phyloP scores from a whole-genome alignment of 2,888 invertebrate genomes.

The Pachycephus smyrnensis region DNA sequence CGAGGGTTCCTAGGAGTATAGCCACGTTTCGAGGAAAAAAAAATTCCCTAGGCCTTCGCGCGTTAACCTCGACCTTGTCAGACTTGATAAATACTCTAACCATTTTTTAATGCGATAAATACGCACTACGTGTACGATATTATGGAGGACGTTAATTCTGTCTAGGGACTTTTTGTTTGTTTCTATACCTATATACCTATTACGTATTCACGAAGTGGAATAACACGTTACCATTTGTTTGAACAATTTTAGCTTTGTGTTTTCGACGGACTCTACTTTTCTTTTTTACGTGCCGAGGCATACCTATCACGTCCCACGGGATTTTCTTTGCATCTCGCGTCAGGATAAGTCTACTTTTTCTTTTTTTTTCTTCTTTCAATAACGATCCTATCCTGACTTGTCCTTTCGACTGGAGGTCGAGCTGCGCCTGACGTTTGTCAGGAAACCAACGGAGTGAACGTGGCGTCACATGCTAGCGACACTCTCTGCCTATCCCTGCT shows the following conservation, averaged over 20 bases:
- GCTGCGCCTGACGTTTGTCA: slow-evolving; percentile 43
- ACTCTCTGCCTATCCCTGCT: slow-evolving; percentile 25
- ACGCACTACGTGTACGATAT: not conserved
- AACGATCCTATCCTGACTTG: slow-evolving; percentile 29
- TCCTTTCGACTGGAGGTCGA: slow-evolving; percentile 34
- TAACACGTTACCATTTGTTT: slow-evolving; percentile 21
- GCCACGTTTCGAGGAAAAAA: slow-evolving; percentile 11
- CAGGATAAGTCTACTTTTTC: not conserved
- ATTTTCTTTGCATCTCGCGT: slow-evolving; percentile 5
- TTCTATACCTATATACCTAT: slow-evolving; percentile 32
- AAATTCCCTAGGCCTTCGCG: slow-evolving; percentile 17
- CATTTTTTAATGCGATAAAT: not conserved
- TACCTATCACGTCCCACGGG: slow-evolving; percentile 2
- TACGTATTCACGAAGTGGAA: slow-evolving; percentile 32
- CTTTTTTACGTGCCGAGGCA: slow-evolving; percentile 26
- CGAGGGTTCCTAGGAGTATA: not conserved
- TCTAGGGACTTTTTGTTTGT: slow-evolving; percentile 28
- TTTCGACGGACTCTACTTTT: slow-evolving; percentile 1
- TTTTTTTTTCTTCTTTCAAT: slow-evolving; percentile 17
- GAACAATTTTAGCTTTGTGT: slow-evolving; percentile 6
- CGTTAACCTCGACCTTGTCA: not conserved
- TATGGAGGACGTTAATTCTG: not conserved
- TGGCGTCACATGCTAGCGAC: slow-evolving; percentile 39
- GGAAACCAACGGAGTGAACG: slow-evolving; percentile 40
- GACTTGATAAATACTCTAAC: slow-evolving; percentile 29